Evolutionary conservation across 2,113 vertebrate genomes (phyloP).

Genomic region (Bos javanicus): DNA sequence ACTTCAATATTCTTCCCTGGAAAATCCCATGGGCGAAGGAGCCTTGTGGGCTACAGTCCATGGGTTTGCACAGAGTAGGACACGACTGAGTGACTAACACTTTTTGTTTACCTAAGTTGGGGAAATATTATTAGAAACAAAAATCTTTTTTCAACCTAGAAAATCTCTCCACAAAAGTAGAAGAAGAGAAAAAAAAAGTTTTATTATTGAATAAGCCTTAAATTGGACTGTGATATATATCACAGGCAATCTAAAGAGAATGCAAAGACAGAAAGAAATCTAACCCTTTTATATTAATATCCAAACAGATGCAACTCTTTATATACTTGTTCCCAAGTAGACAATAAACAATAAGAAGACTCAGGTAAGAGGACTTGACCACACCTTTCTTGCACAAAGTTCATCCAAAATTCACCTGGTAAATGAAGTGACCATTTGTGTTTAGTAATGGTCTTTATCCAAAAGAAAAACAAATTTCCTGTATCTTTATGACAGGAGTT

Average conservation of each 20-base stretch:
- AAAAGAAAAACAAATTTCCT: not conserved
- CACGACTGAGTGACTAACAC: not conserved
- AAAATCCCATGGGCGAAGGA: not conserved
- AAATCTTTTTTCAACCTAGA: not conserved
- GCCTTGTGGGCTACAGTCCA: not conserved
- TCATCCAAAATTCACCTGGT: not conserved
- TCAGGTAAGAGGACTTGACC: not conserved
- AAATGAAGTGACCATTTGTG: not conserved
- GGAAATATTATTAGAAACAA: not conserved
- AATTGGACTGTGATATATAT: not conserved
- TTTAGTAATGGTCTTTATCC: conserved; percentile 18
- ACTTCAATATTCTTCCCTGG: not conserved
- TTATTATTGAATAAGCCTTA: not conserved
- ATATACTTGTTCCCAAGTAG: not conserved
- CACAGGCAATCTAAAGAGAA: not conserved
- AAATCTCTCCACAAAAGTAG: not conserved
- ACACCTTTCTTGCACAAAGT: not conserved
- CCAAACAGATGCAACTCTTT: not conserved
- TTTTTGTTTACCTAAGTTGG: not conserved
- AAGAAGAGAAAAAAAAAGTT: not conserved
- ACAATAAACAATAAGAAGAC: not conserved
- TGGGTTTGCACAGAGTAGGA: not conserved
- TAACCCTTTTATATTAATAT: not conserved
- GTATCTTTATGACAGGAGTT: not conserved
- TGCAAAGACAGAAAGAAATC: not conserved